Conservation (phyloP, 1,140 invertebrate genomes). For the Amyelois transitella region DNA sequence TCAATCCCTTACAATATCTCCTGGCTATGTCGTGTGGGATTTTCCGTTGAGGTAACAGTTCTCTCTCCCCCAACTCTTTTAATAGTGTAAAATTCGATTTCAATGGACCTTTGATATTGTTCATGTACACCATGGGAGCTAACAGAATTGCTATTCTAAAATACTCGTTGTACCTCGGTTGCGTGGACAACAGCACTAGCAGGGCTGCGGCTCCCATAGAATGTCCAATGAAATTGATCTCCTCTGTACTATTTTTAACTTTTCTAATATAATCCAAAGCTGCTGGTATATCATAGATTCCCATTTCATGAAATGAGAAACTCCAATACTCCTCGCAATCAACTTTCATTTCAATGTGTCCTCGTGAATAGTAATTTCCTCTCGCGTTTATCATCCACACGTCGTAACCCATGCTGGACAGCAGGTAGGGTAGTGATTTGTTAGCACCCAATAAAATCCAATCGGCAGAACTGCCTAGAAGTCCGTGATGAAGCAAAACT, state of each 20-base stretch:
- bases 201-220: constrained; percentile 79
- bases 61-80: constrained; percentile 74
- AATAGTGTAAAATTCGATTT: constrained; percentile 73
- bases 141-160: constrained; percentile 77
- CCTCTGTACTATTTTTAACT: constrained; percentile 61
- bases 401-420: constrained; percentile 77
- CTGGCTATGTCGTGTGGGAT: constrained; percentile 75
- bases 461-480: constrained; percentile 83
- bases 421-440: constrained; percentile 77
- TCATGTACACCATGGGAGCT: constrained; percentile 83
- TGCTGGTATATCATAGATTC: constrained; percentile 82
- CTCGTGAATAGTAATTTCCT: constrained; percentile 77
- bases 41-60: constrained; percentile 78
- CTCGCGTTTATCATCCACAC: constrained; percentile 80
- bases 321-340: constrained; percentile 76
- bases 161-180: constrained; percentile 79
- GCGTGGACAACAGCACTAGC: constrained; percentile 76
- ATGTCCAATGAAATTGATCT: constrained; percentile 81
- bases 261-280: constrained; percentile 80
- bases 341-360: constrained; percentile 62
- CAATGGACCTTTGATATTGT: constrained; percentile 80
- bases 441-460: constrained; percentile 81
- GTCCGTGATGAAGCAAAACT: constrained; percentile 84
- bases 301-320: constrained; percentile 82
- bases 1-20: constrained; percentile 73